These are phyloP conservation scores for Neoniphon sammara DNA, from an alignment of 2,797 vertebrate genomes.

Conservation along the genomic window DNA sequence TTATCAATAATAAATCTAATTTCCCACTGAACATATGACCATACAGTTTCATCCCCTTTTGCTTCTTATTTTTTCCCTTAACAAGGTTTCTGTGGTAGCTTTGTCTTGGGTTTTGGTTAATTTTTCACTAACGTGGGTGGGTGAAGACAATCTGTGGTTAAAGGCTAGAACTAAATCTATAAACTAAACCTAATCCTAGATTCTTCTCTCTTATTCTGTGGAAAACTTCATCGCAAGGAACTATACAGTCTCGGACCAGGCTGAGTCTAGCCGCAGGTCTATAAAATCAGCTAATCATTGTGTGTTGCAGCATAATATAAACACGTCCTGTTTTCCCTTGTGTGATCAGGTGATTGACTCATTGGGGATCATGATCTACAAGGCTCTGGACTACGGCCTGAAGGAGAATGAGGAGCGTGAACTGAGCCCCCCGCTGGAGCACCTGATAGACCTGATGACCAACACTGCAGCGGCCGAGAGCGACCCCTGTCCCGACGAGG, in stretches of 20 bases:
- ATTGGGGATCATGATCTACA: constrained; percentile 97
- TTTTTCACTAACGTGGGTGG: too few species aligned
- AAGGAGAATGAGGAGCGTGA: constrained; percentile 97
- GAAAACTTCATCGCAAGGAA: background rate
- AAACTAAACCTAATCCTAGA: background rate
- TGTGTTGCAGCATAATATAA: background rate
- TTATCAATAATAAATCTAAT: background rate
- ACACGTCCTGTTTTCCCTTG: constrained; percentile 1
- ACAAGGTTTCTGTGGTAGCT: too few species aligned
- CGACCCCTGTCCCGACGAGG: constrained; percentile 90
- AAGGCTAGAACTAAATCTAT: background rate
- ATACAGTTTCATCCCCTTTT: too few species aligned
- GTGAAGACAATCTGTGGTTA: too few species aligned
- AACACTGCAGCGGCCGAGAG: constrained; percentile 85
- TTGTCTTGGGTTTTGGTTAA: too few species aligned
- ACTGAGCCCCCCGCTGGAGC: constrained; percentile 93
- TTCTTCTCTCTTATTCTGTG: background rate
- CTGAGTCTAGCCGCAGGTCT: background rate
- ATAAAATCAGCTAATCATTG: background rate
- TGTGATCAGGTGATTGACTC: constrained; percentile 91
- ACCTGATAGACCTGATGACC: constrained; percentile 96
- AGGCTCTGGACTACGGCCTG: constrained; percentile 97
- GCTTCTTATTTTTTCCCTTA: too few species aligned
- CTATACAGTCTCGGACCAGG: background rate
- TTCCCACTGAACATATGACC: too few species aligned